These are phyloP conservation scores for Pseudomyrmex flavicornis DNA, from an alignment of 1,140 invertebrate genomes.

Conservation along the genomic window DNA sequence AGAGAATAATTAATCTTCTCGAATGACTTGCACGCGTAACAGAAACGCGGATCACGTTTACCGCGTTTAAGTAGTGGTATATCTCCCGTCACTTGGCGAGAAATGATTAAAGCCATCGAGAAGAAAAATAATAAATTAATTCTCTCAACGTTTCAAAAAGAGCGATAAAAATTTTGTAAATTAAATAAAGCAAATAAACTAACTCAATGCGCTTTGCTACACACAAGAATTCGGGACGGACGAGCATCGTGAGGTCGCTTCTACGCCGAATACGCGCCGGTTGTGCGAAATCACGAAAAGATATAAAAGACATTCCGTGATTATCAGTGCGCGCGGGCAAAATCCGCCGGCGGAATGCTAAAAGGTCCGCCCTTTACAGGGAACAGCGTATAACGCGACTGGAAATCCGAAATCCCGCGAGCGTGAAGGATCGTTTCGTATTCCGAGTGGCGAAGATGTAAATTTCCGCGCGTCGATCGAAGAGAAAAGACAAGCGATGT, in stretches of 20 bases:
- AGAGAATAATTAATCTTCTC: constrained; percentile 32
- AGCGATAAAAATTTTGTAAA: not conserved
- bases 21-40: constrained; percentile 2
- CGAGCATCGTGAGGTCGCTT: not conserved
- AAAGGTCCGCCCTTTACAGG: constrained; percentile 45
- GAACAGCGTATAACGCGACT: constrained; percentile 52
- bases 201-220: not conserved
- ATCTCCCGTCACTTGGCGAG: too few species aligned
- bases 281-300: constrained; percentile 37
- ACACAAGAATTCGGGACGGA: constrained; percentile 8
- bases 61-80: too few species aligned
- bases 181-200: not conserved
- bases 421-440: constrained; percentile 66
- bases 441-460: constrained; percentile 67
- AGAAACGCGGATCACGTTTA: too few species aligned
- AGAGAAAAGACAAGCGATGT: constrained; percentile 37
- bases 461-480: constrained; percentile 58
- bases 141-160: not conserved
- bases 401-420: constrained; percentile 46
- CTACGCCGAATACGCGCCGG: not conserved
- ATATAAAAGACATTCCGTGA: constrained; percentile 28
- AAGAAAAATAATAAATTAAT: too few species aligned
- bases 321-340: constrained; percentile 49
- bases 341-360: constrained; percentile 49
- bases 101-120: too few species aligned